These are phyloP conservation scores for Stictonetta naevosa DNA, from an alignment of 2,113 vertebrate species.

Conservation along the genomic window DNA sequence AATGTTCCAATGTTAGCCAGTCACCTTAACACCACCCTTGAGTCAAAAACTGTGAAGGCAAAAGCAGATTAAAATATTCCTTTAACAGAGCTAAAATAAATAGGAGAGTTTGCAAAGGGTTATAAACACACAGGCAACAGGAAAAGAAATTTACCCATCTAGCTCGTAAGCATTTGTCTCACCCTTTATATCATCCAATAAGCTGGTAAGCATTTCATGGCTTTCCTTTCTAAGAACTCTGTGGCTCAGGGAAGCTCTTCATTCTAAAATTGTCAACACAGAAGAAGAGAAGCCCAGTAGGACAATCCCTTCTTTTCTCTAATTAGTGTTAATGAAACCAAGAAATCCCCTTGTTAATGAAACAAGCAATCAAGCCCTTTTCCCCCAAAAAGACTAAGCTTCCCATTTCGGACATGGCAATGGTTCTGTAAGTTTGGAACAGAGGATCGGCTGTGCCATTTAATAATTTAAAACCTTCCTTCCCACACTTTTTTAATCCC, in stretches of 20 bases:
- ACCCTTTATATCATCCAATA: rapidly evolving
- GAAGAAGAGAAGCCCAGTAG: neutral
- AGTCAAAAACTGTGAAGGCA: neutral
- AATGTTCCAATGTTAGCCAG: neutral
- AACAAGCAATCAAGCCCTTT: neutral
- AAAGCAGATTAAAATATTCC: neutral
- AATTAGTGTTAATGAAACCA: neutral
- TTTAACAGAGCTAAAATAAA: neutral
- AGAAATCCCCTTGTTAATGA: neutral
- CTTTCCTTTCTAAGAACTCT: neutral
- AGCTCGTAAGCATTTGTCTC: neutral
- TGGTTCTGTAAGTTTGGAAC: neutral
- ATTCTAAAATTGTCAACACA: neutral
- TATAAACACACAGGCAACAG: neutral
- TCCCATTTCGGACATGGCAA: neutral
- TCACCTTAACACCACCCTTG: neutral
- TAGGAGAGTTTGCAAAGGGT: neutral
- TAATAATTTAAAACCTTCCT: neutral
- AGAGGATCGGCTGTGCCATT: neutral
- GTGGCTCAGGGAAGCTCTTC: neutral
- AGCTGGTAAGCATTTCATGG: neutral
- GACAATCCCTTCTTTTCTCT: neutral
- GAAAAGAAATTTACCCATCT: neutral
- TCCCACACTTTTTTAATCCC: neutral
- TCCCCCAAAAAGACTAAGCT: neutral